These are phyloP conservation scores for Spheniscus mendiculus DNA, from an alignment of 2,113 vertebrate species.

Conservation along the genomic window DNA sequence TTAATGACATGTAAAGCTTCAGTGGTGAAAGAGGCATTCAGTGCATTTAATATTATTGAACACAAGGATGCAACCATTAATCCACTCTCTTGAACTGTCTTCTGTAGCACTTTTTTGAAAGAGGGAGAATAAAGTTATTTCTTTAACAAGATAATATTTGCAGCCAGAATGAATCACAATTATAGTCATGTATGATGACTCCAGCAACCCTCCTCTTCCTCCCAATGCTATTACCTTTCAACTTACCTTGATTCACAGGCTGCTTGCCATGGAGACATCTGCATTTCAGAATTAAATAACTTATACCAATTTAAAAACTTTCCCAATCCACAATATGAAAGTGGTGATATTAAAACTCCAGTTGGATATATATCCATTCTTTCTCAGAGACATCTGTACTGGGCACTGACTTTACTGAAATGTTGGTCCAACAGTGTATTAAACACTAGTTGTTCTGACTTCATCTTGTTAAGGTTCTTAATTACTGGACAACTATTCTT, in stretches of 20 bases:
- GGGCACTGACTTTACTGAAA: neutral
- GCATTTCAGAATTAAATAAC: neutral
- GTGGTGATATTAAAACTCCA: neutral
- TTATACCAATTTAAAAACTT: neutral
- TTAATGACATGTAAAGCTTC: slow-evolving; percentile 9
- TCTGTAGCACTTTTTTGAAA: neutral
- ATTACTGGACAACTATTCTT: neutral
- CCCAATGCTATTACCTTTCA: neutral
- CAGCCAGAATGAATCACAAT: neutral
- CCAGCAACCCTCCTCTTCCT: neutral
- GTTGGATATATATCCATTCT: neutral
- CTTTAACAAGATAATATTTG: neutral
- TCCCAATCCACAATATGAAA: neutral
- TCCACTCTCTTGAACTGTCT: slow-evolving; percentile 4
- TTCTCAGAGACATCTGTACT: neutral
- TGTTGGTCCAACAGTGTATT: neutral
- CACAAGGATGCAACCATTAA: slow-evolving; percentile 40
- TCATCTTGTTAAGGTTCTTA: neutral
- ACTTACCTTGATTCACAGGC: neutral
- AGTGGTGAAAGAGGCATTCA: neutral
- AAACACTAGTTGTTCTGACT: neutral
- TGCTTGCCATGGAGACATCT: neutral
- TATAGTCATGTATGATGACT: neutral
- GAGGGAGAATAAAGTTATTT: slow-evolving; percentile 11
- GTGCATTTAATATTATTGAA: neutral